phyloP scores from a whole-genome alignment of 2,888 invertebrate species.

The Kryphioiulus occultus region DNA sequence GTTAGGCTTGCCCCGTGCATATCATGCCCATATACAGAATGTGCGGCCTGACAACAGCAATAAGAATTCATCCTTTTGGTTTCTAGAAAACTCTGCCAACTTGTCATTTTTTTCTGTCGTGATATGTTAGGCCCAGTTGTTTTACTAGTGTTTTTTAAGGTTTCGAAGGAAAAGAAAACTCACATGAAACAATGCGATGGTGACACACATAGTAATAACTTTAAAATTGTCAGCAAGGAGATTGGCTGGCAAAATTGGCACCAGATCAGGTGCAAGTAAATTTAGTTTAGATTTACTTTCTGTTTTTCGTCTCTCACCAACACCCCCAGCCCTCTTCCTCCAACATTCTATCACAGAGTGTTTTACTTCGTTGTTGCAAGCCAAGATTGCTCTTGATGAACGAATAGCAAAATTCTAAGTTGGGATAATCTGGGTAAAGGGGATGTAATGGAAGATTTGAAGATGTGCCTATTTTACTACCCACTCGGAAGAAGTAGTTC shows the following conservation, averaged over 20 bases:
- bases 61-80: not conserved
- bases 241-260: not conserved
- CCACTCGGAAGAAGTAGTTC: not conserved
- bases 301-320: not conserved
- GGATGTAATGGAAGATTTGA: not conserved
- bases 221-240: conserved; percentile 26
- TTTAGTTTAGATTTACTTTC: not conserved
- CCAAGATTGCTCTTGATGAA: conserved; percentile 16
- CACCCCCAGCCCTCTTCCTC: not conserved
- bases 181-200: not conserved
- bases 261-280: conserved; percentile 11
- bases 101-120: not conserved
- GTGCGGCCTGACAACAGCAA: not conserved
- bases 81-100: not conserved
- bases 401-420: not conserved
- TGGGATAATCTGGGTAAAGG: not conserved
- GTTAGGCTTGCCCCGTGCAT: not conserved
- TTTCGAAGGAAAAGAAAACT: not conserved
- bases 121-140: conserved; percentile 1
- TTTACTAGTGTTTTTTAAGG: not conserved
- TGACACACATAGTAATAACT: conserved; percentile 20
- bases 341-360: conserved; percentile 20
- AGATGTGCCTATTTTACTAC: not conserved
- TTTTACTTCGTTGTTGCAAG: conserved; percentile 31
- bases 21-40: conserved; percentile 17